Conservation (phyloP, 1,140 invertebrate species). For the Drosophila pallidifrons region DNA sequence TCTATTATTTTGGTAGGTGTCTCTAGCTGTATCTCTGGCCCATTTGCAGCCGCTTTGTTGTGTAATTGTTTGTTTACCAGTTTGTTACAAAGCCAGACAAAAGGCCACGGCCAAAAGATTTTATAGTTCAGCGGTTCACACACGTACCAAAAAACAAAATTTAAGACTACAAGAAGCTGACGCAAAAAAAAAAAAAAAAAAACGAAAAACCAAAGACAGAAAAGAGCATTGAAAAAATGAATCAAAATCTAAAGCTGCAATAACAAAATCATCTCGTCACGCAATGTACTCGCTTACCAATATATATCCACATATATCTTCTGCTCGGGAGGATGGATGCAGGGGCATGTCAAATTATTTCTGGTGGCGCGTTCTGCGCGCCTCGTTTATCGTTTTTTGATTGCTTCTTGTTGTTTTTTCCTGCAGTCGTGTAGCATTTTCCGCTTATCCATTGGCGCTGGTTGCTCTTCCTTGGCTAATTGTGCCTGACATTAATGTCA, state of each 20-base stretch:
- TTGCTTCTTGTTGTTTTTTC: slow-evolving; percentile 66
- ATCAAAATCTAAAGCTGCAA: slow-evolving; percentile 77
- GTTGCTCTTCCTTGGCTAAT: slow-evolving; percentile 59
- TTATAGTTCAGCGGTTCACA: slow-evolving; percentile 73
- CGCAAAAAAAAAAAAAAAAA: not conserved
- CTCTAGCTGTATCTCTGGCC: slow-evolving; percentile 53
- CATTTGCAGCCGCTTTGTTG: slow-evolving; percentile 69
- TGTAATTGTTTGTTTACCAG: slow-evolving; percentile 80
- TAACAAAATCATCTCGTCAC: slow-evolving; percentile 56
- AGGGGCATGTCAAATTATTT: slow-evolving; percentile 74
- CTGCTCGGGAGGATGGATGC: not conserved
- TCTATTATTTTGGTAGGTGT: slow-evolving; percentile 70
- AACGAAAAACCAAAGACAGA: too few species aligned
- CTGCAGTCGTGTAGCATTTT: slow-evolving; percentile 29
- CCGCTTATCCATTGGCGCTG: slow-evolving; percentile 59
- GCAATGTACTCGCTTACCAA: not conserved
- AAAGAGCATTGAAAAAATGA: slow-evolving; percentile 43
- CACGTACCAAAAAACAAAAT: slow-evolving; percentile 64
- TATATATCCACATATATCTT: slow-evolving; percentile 27
- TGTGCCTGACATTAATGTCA: slow-evolving; percentile 81
- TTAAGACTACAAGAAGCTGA: not conserved
- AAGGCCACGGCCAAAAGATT: slow-evolving; percentile 71
- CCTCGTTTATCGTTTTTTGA: slow-evolving; percentile 76
- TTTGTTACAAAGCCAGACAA: slow-evolving; percentile 74
- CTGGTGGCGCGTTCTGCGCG: slow-evolving; percentile 55